Conservation (phyloP, 2,113 vertebrate genomes). For the Pardalotus punctatus region DNA sequence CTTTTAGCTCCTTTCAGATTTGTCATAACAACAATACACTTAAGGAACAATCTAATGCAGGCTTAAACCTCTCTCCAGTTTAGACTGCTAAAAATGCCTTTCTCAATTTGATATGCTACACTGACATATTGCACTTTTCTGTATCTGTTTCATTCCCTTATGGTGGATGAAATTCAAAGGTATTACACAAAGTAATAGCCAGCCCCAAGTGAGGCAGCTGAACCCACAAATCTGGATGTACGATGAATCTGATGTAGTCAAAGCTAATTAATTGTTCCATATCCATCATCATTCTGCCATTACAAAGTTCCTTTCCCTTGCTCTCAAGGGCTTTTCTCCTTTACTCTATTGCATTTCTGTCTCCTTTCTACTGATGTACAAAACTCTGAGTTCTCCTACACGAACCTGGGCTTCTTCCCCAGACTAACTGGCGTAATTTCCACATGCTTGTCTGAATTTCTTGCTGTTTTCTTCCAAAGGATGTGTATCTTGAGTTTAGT, state of each 20-base stretch:
- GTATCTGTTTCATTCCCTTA: constrained; percentile 52
- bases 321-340: constrained; percentile 18
- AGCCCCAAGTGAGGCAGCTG: constrained; percentile 12
- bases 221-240: neutral
- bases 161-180: constrained; percentile 26
- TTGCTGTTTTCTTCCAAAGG: neutral
- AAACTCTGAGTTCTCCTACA: neutral
- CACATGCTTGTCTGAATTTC: neutral
- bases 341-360: neutral
- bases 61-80: neutral
- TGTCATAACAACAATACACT: constrained; percentile 53
- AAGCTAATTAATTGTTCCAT: constrained; percentile 38
- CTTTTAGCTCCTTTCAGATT: constrained; percentile 62
- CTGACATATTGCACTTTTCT: constrained; percentile 40
- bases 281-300: constrained; percentile 44
- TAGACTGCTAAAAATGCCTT: constrained; percentile 43
- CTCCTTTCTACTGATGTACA: neutral
- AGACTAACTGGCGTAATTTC: neutral
- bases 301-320: neutral
- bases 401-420: neutral
- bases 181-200: constrained; percentile 15
- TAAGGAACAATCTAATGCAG: constrained; percentile 28
- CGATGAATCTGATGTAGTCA: neutral
- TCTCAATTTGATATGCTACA: constrained; percentile 55
- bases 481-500: neutral